Conservation (phyloP, 1,140 invertebrate species). For the Eueides isabella region DNA sequence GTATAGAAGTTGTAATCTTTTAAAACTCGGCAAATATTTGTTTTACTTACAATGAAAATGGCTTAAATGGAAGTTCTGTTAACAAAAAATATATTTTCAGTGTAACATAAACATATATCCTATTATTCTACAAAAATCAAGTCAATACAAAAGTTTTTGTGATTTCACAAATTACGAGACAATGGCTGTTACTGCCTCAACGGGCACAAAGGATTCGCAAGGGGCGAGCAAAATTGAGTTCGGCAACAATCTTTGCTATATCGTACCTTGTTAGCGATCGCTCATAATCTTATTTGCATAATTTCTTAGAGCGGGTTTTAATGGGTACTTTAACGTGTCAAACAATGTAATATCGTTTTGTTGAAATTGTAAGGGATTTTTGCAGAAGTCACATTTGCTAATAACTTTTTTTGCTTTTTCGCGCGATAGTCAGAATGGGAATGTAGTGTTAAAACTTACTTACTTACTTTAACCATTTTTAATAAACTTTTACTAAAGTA, state of each 20-base stretch:
- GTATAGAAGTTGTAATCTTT: too few relatives aligned
- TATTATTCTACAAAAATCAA: neutral
- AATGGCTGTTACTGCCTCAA: constrained; percentile 17
- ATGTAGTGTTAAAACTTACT: too few relatives aligned
- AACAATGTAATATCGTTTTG: constrained; percentile 49
- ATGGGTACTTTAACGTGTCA: constrained; percentile 61
- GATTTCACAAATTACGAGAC: constrained; percentile 13
- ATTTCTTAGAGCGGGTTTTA: constrained; percentile 67
- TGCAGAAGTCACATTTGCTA: neutral
- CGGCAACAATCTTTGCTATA: constrained; percentile 62
- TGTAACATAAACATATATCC: neutral
- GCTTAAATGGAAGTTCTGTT: too few relatives aligned
- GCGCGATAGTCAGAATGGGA: too few relatives aligned
- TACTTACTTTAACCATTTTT: too few relatives aligned
- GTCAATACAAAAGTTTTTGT: neutral
- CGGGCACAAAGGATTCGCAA: constrained; percentile 40
- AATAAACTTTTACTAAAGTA: too few relatives aligned
- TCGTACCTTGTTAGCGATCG: constrained; percentile 60
- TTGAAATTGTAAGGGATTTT: neutral
- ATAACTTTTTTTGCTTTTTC: too few relatives aligned
- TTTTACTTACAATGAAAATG: too few relatives aligned
- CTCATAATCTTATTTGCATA: constrained; percentile 71
- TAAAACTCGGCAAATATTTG: too few relatives aligned
- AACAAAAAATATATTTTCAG: too few relatives aligned
- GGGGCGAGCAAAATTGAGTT: constrained; percentile 61